Evolutionary conservation across 2,113 vertebrate genomes (phyloP).

Genomic region (Eidolon helvum): DNA sequence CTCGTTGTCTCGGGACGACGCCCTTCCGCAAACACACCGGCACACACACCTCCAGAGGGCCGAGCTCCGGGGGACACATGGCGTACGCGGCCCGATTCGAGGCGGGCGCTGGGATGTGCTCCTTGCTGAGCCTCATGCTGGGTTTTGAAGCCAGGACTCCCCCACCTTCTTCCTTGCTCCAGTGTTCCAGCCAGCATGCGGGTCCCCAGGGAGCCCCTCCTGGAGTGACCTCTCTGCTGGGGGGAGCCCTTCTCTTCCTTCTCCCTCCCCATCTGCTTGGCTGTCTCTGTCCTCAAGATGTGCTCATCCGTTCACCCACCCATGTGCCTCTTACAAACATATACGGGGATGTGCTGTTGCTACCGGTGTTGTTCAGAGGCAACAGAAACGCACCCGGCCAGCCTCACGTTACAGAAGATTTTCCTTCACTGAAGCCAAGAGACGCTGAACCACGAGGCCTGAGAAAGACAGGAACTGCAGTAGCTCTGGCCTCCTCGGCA

Average conservation of each 20-base stretch:
- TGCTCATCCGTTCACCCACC: fast-evolving
- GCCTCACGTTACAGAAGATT: neutral
- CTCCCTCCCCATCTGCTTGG: no score
- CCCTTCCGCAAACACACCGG: fast-evolving
- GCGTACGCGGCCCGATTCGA: fast-evolving
- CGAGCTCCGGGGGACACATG: fast-evolving
- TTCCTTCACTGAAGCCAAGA: neutral
- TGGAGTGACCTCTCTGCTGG: neutral
- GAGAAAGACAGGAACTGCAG: neutral
- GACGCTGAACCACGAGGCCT: neutral
- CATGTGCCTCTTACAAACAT: no score
- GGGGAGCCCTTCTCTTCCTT: fast-evolving
- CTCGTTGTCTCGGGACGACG: fast-evolving
- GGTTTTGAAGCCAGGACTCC: neutral
- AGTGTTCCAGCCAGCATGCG: fast-evolving
- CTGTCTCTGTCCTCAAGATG: neutral
- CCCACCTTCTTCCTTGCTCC: fast-evolving
- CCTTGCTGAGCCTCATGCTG: fast-evolving
- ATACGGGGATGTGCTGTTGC: fast-evolving
- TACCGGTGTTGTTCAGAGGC: neutral
- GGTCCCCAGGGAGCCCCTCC: neutral
- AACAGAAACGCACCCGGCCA: neutral
- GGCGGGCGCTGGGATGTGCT: neutral
- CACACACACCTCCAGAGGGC: fast-evolving
- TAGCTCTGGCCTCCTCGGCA: neutral